Evolutionary conservation across 2,888 invertebrate genomes (phyloP).

Genomic region (Lapara coniferarum): DNA sequence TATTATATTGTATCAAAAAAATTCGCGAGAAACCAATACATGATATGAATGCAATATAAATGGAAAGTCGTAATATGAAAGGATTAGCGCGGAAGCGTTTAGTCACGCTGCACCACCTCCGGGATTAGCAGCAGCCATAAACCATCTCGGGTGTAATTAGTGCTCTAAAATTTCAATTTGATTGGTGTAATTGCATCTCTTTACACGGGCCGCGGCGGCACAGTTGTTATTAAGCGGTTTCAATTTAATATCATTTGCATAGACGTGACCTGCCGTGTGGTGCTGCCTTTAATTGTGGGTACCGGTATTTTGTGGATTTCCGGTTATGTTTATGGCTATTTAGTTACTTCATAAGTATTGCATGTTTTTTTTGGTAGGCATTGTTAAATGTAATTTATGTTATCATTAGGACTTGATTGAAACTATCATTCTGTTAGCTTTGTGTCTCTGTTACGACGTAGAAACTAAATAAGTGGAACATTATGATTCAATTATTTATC

Average conservation of each 20-base stretch:
- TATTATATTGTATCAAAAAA: no score
- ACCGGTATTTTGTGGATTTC: background rate
- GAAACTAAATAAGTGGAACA: background rate
- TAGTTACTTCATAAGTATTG: background rate
- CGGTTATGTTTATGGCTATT: background rate
- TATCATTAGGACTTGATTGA: no score
- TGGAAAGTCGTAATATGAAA: background rate
- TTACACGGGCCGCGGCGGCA: conserved; percentile 68
- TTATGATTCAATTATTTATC: background rate
- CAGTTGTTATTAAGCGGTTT: conserved; percentile 83
- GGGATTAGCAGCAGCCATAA: conserved; percentile 60
- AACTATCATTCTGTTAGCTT: no score
- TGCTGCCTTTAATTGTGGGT: conserved; percentile 3
- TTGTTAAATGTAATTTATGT: no score
- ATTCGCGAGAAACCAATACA: no score
- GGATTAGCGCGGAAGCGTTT: conserved; percentile 9
- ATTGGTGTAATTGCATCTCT: conserved; percentile 83
- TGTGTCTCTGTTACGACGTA: background rate
- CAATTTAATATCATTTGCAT: conserved; percentile 84
- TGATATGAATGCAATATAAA: background rate
- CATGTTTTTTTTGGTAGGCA: no score
- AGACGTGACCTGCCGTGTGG: conserved; percentile 69
- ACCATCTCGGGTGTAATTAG: conserved; percentile 79
- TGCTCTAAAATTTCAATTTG: conserved; percentile 79
- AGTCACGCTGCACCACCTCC: conserved; percentile 34